Evolutionary conservation across 2,888 invertebrate species (phyloP).

Genomic region (Disparrhopalites patrizii): DNA sequence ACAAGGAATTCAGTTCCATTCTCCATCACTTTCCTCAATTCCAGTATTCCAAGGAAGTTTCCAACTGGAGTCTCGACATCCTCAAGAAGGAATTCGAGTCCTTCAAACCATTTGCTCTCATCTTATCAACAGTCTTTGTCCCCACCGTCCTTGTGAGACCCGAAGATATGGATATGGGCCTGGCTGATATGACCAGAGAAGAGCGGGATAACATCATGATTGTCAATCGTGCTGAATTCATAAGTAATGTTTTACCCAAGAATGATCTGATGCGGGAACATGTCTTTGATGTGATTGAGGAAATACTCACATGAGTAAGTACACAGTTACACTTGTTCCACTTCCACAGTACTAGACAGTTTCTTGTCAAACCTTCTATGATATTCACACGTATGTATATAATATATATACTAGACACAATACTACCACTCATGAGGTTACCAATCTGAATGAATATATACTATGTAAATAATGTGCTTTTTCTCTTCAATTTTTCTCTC

Average conservation of each 20-base stretch:
- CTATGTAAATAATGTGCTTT: no score
- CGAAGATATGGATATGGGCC: constrained; percentile 36
- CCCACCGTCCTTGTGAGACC: constrained; percentile 42
- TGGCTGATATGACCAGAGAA: constrained; percentile 28
- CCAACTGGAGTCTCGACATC: constrained; percentile 39
- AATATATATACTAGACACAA: no score
- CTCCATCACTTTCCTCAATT: constrained; percentile 31
- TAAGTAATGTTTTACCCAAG: background rate
- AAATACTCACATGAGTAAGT: constrained; percentile 6
- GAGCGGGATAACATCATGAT: constrained; percentile 18
- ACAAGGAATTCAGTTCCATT: constrained; percentile 35
- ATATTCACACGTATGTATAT: no score
- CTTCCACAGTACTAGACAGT: no score
- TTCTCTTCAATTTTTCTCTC: background rate
- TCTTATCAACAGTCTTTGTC: constrained; percentile 40
- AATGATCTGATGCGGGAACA: constrained; percentile 13
- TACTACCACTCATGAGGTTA: no score
- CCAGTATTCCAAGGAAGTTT: constrained; percentile 22
- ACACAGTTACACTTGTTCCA: no score
- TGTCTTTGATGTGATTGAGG: constrained; percentile 20
- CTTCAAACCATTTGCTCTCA: constrained; percentile 43
- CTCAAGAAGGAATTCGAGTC: constrained; percentile 46
- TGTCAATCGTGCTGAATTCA: background rate
- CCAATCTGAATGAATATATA: no score
- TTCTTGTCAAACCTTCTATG: no score